Evolutionary conservation across 2,888 invertebrate species (phyloP).

Genomic region (Periphyllus acericola): DNA sequence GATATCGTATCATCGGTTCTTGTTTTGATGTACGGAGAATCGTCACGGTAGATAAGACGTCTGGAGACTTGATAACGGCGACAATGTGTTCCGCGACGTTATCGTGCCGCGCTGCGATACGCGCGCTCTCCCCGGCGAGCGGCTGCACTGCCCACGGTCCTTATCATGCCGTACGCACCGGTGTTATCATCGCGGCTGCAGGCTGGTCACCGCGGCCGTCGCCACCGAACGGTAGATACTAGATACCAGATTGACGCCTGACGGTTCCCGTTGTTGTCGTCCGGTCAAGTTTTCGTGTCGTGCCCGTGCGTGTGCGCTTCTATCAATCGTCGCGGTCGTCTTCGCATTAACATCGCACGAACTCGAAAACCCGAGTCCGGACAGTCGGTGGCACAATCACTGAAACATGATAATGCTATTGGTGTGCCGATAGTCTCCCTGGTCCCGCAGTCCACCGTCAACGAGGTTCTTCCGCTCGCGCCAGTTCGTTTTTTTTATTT

Average conservation of each 20-base stretch:
- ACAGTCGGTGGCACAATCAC: no score
- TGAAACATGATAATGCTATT: not conserved
- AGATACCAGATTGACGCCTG: not conserved
- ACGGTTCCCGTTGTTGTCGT: not conserved
- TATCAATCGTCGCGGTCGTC: not conserved
- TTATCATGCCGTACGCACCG: not conserved
- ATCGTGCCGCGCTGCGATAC: not conserved
- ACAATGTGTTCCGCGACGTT: accelerated
- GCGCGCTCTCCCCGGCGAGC: not conserved
- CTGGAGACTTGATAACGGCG: not conserved
- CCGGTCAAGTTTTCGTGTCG: not conserved
- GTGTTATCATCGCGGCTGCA: not conserved
- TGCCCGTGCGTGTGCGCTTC: not conserved
- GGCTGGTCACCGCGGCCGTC: not conserved
- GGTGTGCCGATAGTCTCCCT: not conserved
- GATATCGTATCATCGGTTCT: no score
- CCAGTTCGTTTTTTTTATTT: not conserved
- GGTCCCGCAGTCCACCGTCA: not conserved
- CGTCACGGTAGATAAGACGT: not conserved
- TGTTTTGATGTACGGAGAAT: no score
- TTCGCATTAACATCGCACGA: no score
- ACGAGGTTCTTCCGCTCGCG: not conserved
- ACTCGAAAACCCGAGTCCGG: no score
- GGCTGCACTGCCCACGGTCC: not conserved
- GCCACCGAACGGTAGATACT: no score